Percentiles rank a stretch among this genome's conserved stretches.
phyloP scores from a whole-genome alignment of 2,888 invertebrate genomes.

The Tolmerus cingulatus region DNA sequence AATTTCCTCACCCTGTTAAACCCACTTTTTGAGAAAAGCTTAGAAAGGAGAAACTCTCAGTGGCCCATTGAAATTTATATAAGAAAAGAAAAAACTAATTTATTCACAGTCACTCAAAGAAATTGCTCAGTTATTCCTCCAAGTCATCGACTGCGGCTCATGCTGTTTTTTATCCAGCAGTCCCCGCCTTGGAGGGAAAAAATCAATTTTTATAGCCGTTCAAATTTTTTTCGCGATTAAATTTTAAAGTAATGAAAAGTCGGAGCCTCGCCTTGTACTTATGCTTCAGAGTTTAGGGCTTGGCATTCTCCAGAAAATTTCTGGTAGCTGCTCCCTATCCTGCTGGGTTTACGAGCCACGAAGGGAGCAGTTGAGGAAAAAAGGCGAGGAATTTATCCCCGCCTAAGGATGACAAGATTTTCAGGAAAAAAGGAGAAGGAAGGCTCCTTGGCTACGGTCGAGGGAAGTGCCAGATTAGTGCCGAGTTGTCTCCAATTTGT shows the following conservation, averaged over 20 bases:
- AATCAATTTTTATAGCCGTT: slow-evolving; percentile 43
- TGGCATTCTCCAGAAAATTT: slow-evolving; percentile 25
- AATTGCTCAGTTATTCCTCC: slow-evolving; percentile 5
- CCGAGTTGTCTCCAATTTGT: slow-evolving; percentile 44
- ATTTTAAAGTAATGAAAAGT: slow-evolving; percentile 43
- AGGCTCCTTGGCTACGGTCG: neutral
- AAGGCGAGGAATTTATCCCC: neutral
- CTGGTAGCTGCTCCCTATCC: slow-evolving; percentile 17
- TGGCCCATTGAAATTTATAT: neutral
- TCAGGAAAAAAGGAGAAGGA: neutral
- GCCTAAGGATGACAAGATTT: slow-evolving; percentile 36
- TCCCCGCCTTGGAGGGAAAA: neutral
- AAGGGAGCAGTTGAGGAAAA: neutral
- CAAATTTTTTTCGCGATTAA: slow-evolving; percentile 36
- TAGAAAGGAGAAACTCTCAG: neutral
- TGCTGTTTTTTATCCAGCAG: neutral
- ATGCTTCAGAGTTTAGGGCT: slow-evolving; percentile 35
- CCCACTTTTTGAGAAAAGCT: neutral
- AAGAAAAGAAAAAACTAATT: neutral
- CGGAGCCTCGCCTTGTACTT: slow-evolving; percentile 38
- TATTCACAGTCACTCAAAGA: slow-evolving; percentile 15
- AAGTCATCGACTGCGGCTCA: neutral
- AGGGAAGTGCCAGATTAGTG: slow-evolving; percentile 42
- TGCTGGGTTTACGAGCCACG: neutral
- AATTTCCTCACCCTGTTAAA: neutral